Percentiles rank a stretch among this genome's conserved stretches.
phyloP scores from a whole-genome alignment of 2,797 vertebrate genomes.

The Sebastes hubbsi region DNA sequence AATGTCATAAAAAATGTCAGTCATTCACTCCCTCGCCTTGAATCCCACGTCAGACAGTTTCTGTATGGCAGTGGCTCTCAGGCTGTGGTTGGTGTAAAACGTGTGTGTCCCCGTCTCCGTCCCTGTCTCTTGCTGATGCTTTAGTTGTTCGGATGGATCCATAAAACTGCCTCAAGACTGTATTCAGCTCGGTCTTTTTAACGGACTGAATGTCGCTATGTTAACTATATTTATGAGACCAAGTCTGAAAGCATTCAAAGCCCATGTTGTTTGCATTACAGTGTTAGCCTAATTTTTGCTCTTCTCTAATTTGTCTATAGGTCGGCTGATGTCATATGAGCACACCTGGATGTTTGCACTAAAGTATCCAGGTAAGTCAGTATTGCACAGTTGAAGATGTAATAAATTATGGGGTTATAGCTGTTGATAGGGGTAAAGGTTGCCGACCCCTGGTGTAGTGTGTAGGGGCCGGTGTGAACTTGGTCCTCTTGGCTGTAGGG shows the following conservation, averaged over 20 bases:
- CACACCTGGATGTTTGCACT: neutral
- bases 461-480: too few species aligned
- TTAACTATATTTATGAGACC: neutral
- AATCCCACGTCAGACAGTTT: neutral
- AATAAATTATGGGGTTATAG: too few species aligned
- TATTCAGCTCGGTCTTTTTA: neutral
- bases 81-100: neutral
- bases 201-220: neutral
- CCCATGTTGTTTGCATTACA: neutral
- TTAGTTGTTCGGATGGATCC: neutral
- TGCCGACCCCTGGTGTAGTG: too few species aligned
- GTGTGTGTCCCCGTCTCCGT: neutral
- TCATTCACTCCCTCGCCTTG: neutral
- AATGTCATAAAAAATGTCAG: neutral
- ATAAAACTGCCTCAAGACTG: neutral
- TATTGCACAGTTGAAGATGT: too few species aligned
- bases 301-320: neutral
- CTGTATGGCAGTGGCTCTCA: neutral
- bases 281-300: neutral
- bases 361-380: neutral
- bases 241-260: neutral
- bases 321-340: neutral
- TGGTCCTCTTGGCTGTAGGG: neutral
- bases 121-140: neutral
- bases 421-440: too few species aligned